Base-by-base conservation (phyloP, 2,888 invertebrate genomes). In the Ophion obscuratus region DNA sequence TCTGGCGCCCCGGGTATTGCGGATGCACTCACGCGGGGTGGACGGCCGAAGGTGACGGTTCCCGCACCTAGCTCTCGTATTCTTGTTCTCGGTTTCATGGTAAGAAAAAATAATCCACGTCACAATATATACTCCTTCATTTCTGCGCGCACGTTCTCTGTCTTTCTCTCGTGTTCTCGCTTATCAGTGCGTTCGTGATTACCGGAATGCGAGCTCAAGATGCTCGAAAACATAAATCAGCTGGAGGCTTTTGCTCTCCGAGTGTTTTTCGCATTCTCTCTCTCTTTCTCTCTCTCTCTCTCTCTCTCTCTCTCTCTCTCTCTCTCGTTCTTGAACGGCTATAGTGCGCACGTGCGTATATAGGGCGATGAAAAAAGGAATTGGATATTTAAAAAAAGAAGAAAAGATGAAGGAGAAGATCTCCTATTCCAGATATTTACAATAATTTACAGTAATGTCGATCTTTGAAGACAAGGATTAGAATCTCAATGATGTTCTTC, bases 131-230 rank as follows among this genome's bases (percentile, higher is more conserved):
- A 67, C 67, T 20, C 62, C 68, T 67, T 71, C 75, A 62, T 84
- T 81, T 81, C 68, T 70, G 5, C 76, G 67, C 70, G 59, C 66
- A 68, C 75, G 36, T 5, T 36, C 36, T 36, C 36, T 36, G 36
- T 36, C 36, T 36, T 36, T 36, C 57, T 74, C 76, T 66, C 64
- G 36, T 73, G 62, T 66, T 86, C 78, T 53, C 80, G 68, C 90
- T 92, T 92, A 92, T 92, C 92, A 90, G 90, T 90, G 88, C 80
- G 88, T 87, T 79, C 88, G 86, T 89, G 90, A 91, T 92, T 92
- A 90, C 87, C 89, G 91, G 86, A 91, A 90, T 88, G 89, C 88
- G 88, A 89, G 89, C 90, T 88, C 87, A 88, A 89, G 83, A 84
- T 82, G 61, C 77, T 62, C 66, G 62, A 82, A 81, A 80, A 78